Evolutionary conservation across 1,140 invertebrate species (phyloP).

Genomic region (Papilio glaucus): DNA sequence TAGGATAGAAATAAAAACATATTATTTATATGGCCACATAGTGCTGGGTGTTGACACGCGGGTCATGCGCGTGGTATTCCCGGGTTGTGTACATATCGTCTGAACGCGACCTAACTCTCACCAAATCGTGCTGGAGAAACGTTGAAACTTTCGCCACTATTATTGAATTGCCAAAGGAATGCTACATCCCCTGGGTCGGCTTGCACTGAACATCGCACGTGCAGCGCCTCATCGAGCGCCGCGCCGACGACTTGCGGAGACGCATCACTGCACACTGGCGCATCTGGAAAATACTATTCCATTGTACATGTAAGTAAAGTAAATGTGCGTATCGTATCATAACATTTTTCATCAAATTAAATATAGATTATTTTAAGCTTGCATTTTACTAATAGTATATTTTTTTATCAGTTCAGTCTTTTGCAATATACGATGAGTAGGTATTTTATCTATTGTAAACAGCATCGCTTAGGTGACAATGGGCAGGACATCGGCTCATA

Average conservation of each 20-base stretch:
- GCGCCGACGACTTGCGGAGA: constrained; percentile 91
- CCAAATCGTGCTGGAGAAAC: constrained; percentile 87
- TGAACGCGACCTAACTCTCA: constrained; percentile 42
- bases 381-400: no score
- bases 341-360: no score
- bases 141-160: constrained; percentile 93
- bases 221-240: constrained; percentile 91
- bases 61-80: background rate
- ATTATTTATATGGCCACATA: background rate
- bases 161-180: constrained; percentile 95
- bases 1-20: constrained; percentile 38
- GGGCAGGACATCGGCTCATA: no score
- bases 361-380: no score
- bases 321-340: no score
- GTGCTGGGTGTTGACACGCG: background rate
- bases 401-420: no score
- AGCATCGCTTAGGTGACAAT: no score
- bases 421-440: no score
- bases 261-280: constrained; percentile 90
- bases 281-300: constrained; percentile 84
- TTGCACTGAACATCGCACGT: constrained; percentile 92
- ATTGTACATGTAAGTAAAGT: no score
- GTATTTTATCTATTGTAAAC: no score
- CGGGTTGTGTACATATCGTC: no score
- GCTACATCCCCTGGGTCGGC: constrained; percentile 93